Evolutionary conservation across 2,113 vertebrate species (phyloP), one percentile per base, ranked within the genome.

Genomic region (Platycercus adscitus): DNA sequence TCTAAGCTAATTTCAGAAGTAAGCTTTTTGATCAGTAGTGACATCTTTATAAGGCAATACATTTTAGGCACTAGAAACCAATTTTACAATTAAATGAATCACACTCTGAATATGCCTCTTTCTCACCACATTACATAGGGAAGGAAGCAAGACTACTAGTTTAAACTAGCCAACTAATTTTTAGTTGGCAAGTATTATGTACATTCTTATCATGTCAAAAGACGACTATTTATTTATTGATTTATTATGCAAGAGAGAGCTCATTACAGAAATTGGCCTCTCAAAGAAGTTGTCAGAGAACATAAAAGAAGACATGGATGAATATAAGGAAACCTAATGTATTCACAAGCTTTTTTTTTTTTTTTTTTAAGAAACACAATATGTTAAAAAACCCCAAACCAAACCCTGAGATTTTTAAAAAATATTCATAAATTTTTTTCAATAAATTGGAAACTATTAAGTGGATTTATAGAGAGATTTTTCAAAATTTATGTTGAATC

Each of bases 41-140:
- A 28, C 50, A 61, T 35, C 25, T 86, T 82, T 70, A 75, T 39
- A 39, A 39, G 39, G 39, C 26, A 82, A 52, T 24, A 60, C 2
- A 43, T 21, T 75, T 70, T 79, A 7, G 8, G 14, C 37, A 61
- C 10, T 43, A 75, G 46, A 91, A 93, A 63, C 35, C 7, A 78
- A 66, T 82, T 86, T 50, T 39, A n/a, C 65, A 29, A 64, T 46
- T 49, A 60, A 94, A 81, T 69, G 15, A 68, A 17, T 63, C 33
- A n/a, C 7, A 19, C 19, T 26, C 16, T n/a, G 5, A 31, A 10
- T 37, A 64, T 53, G 18, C 0, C 0, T 44, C 5, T 50, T 81
- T 85, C 20, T 63, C 15, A 49, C 21, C 19, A 43, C 1, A 4
- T 66, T 66, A 7, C 13, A 12, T 7, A 16, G 4, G 33, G 13